phyloP scores from a whole-genome alignment of 2,888 invertebrate genomes.

The Alviniconcha strummeri region DNA sequence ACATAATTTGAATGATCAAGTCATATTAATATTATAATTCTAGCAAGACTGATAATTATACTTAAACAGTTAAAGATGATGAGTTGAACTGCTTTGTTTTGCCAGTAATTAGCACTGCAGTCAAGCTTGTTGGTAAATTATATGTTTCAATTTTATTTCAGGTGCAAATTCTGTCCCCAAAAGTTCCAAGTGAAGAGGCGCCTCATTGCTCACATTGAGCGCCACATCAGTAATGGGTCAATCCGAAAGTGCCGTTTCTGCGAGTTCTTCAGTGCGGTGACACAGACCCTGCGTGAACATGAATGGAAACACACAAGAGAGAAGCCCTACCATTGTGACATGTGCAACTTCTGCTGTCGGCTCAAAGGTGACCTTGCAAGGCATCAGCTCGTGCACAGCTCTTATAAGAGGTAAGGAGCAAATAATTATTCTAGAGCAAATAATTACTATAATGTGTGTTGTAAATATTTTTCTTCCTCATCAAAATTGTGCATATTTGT shows the following conservation, averaged over 20 bases:
- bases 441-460: too few relatives aligned
- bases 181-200: constrained; percentile 10
- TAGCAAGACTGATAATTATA: too few relatives aligned
- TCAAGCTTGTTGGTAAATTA: too few relatives aligned
- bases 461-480: too few relatives aligned
- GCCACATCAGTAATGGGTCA: constrained; percentile 32
- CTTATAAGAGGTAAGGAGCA: constrained; percentile 44
- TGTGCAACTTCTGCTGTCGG: constrained; percentile 49
- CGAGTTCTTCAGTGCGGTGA: constrained; percentile 45
- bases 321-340: constrained; percentile 52
- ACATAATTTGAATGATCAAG: too few relatives aligned
- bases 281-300: constrained; percentile 47
- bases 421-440: too few relatives aligned
- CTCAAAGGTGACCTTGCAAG: constrained; percentile 45
- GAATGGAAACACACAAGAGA: constrained; percentile 53
- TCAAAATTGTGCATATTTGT: too few relatives aligned
- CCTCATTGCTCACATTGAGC: constrained; percentile 28
- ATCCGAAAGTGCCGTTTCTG: constrained; percentile 50
- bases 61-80: too few relatives aligned
- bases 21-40: too few relatives aligned
- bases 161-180: constrained; percentile 30
- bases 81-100: too few relatives aligned
- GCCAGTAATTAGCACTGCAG: too few relatives aligned
- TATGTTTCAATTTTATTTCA: neutral
- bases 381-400: constrained; percentile 50